A percentile compares a stretch with the other conserved stretches of the same genome.
These are phyloP conservation scores for Pungitius pungitius DNA, from an alignment of 2,113 vertebrate genomes.

Conservation along the genomic window DNA sequence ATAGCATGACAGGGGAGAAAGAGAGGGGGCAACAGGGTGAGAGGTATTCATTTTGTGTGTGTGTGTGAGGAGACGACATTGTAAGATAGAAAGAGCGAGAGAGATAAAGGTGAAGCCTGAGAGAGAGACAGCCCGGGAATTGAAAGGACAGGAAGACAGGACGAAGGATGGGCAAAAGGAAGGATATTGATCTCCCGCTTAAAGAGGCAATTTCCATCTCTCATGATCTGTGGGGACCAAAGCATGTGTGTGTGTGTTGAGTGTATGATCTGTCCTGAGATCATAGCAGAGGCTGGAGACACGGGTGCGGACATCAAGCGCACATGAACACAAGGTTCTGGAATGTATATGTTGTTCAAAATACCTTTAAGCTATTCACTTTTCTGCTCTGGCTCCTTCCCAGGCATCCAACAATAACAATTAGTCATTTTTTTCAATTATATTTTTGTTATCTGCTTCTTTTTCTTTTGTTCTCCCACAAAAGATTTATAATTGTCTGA, in stretches of 20 bases:
- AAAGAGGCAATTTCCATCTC: constrained; percentile 70
- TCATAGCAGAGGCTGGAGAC: constrained; percentile 39
- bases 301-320: constrained; percentile 3
- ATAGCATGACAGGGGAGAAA: constrained; percentile 9
- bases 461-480: neutral
- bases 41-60: constrained; percentile 15
- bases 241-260: constrained; percentile 43
- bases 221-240: constrained; percentile 57
- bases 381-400: constrained; percentile 2
- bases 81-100: constrained; percentile 38
- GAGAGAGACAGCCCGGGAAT: constrained; percentile 49
- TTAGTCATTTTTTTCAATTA: neutral
- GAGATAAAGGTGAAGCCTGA: constrained; percentile 23
- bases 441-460: neutral
- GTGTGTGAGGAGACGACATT: constrained; percentile 32
- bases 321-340: neutral
- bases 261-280: constrained; percentile 43
- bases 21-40: constrained; percentile 1
- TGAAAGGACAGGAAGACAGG: constrained; percentile 67
- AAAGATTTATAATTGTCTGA: neutral
- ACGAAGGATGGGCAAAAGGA: constrained; percentile 68
- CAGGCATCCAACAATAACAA: constrained; percentile 10
- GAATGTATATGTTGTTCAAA: constrained; percentile 35
- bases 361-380: constrained; percentile 10
- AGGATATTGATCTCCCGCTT: constrained; percentile 78